A percentile compares a stretch with the other conserved stretches of the same genome.
Conservation (phyloP, 2,888 invertebrate species). For the Didymodactylos carnosus region DNA sequence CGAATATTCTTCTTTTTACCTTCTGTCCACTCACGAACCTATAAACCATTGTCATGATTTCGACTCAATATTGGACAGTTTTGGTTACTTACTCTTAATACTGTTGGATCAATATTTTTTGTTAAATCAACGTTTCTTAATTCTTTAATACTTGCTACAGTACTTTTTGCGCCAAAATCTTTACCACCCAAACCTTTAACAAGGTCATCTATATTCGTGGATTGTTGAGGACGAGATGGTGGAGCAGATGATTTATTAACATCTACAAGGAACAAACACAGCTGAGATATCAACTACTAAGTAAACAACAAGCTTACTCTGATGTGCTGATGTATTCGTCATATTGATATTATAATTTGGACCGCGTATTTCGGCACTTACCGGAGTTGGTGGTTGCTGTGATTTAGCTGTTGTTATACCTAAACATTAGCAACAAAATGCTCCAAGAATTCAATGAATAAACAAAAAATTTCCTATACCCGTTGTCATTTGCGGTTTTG, state of each 20-base stretch:
- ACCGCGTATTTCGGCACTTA: not conserved
- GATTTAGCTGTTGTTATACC: not conserved
- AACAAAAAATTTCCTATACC: not conserved
- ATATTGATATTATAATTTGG: not conserved
- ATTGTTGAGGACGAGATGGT: not conserved
- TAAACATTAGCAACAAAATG: not conserved
- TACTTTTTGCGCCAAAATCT: not conserved
- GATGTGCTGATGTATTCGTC: not conserved
- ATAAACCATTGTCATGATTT: not conserved
- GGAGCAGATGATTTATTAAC: not conserved
- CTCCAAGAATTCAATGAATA: not conserved
- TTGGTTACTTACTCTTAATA: not conserved
- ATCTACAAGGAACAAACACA: not conserved
- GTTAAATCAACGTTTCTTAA: not conserved
- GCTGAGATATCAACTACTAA: not conserved
- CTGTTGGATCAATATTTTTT: not conserved
- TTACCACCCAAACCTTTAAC: too few relatives aligned
- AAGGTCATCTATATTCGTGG: too few relatives aligned
- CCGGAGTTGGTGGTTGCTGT: not conserved
- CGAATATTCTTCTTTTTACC: constrained; percentile 91
- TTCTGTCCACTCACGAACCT: constrained; percentile 47
- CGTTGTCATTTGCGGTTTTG: not conserved
- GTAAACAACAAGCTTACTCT: not conserved
- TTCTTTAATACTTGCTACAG: not conserved
- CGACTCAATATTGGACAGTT: not conserved